These are phyloP conservation scores for Encarsia formosa DNA, from an alignment of 2,888 invertebrate species.

Conservation along the genomic window DNA sequence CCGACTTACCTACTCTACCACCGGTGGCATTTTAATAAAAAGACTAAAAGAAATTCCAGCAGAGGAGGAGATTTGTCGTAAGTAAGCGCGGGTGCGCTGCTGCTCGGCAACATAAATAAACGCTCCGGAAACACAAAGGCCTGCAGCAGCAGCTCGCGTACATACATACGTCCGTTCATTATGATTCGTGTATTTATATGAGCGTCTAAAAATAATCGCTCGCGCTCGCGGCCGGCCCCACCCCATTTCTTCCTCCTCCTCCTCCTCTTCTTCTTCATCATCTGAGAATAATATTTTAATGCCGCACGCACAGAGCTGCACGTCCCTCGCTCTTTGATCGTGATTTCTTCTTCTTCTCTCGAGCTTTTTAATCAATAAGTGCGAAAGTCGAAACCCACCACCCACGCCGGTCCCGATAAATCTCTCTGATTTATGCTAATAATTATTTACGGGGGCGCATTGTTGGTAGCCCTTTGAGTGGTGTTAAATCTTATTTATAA, in stretches of 20 bases:
- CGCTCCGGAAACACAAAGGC: constrained; percentile 35
- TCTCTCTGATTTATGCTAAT: constrained; percentile 50
- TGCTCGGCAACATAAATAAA: too few relatives aligned
- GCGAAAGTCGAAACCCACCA: too few relatives aligned
- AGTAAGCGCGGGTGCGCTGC: too few relatives aligned
- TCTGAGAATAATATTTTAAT: constrained; percentile 53
- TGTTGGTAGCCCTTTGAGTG: constrained; percentile 12
- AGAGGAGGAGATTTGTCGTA: too few relatives aligned
- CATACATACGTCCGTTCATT: constrained; percentile 45
- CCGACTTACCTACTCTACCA: too few relatives aligned
- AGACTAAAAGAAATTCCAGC: too few relatives aligned
- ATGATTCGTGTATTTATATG: constrained; percentile 53
- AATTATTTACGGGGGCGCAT: constrained; percentile 50
- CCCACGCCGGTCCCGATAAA: constrained; percentile 48
- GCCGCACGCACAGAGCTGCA: constrained; percentile 32
- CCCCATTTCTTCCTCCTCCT: too few relatives aligned
- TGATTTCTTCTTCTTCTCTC: background rate
- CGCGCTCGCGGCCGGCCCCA: too few relatives aligned
- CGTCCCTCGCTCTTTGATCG: constrained; percentile 15
- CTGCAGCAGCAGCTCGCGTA: constrained; percentile 22
- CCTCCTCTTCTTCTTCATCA: too few relatives aligned
- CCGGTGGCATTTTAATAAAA: too few relatives aligned
- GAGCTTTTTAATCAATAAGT: too few relatives aligned
- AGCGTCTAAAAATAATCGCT: constrained; percentile 51
- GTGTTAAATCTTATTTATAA: constrained; percentile 29